Evolutionary conservation across 2,797 vertebrate species (phyloP), one percentile per base, ranked within the genome.

Genomic region (Cephalopachus bancanus): DNA sequence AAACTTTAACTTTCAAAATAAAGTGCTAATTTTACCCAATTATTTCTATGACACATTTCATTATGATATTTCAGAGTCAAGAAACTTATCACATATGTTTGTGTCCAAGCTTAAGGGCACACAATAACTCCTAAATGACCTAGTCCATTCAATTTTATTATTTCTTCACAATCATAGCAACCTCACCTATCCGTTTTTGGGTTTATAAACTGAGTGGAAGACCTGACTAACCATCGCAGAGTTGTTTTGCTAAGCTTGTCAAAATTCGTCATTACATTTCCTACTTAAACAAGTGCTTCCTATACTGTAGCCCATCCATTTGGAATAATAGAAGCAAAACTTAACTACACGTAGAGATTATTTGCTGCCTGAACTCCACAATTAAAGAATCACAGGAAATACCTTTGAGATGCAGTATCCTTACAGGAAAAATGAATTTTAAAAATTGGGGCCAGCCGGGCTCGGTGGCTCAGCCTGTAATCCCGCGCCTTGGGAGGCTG

Each of bases 21-120:
- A 87, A 94, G 37, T 44, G 10, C 7, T 33, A 86, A 79, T 60
- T 89, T 60, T 75, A 65, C 30, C 44, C 89, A 94, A 89, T 75
- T 7, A 76, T 26, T 60, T 88, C 37, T 67, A 83, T 59, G 69
- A 95, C 22, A 44, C 33, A 28, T 5, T 37, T 83, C 10, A 60
- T 65, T 37, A 17, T 81, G 74, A 74, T n/a, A 60, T 75, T 92
- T 83, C n/a, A n/a, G 53, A 51, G 37, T 62, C 24, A 62, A 62
- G 59, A 62, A 62, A 28, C 37, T 49, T 62, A 75, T 1, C 72
- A 51, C 15, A 57, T 5, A 49, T 51, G 30, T 83, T 91, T 85
- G 1, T 83, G 90, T 93, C 60, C 71, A 93, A 81, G 15, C 24
- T 74, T n/a, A 80, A 67, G 5, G 6, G 11, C 10, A 78, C 10